Conservation (phyloP, 2,888 invertebrate genomes). For the Ormyrus nitidulus region DNA sequence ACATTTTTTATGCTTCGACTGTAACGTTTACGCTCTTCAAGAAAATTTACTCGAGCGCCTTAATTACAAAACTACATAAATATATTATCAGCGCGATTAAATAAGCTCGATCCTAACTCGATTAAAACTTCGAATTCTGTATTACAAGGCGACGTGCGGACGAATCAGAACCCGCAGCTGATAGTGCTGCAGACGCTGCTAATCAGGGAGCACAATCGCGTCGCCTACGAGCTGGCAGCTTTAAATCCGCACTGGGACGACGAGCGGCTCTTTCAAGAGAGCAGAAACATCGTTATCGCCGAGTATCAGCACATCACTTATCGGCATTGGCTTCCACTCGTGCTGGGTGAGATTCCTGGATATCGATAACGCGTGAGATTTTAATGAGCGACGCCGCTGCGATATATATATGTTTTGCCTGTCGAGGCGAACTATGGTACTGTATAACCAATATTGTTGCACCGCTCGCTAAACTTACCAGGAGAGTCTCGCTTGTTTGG, state of each 20-base stretch:
- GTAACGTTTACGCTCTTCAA: too few relatives aligned
- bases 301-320: conserved; percentile 80
- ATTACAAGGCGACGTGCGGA: conserved; percentile 76
- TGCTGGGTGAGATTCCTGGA: conserved; percentile 73
- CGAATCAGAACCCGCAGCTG: conserved; percentile 78
- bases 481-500: too few relatives aligned
- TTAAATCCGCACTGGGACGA: conserved; percentile 80
- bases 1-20: too few relatives aligned
- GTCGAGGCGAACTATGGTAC: too few relatives aligned
- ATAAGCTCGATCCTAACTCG: too few relatives aligned
- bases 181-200: conserved; percentile 74
- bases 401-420: too few relatives aligned
- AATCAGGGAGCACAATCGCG: conserved; percentile 78
- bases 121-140: conserved; percentile 28
- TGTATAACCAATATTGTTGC: too few relatives aligned
- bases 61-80: too few relatives aligned
- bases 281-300: conserved; percentile 78
- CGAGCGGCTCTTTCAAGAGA: conserved; percentile 78
- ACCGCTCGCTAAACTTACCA: too few relatives aligned
- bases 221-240: conserved; percentile 76
- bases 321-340: conserved; percentile 78
- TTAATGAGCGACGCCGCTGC: too few relatives aligned
- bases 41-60: too few relatives aligned
- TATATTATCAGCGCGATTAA: too few relatives aligned
- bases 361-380: background rate